Base-by-base conservation (phyloP, 2,113 vertebrate species). In the Trachemys scripta region DNA sequence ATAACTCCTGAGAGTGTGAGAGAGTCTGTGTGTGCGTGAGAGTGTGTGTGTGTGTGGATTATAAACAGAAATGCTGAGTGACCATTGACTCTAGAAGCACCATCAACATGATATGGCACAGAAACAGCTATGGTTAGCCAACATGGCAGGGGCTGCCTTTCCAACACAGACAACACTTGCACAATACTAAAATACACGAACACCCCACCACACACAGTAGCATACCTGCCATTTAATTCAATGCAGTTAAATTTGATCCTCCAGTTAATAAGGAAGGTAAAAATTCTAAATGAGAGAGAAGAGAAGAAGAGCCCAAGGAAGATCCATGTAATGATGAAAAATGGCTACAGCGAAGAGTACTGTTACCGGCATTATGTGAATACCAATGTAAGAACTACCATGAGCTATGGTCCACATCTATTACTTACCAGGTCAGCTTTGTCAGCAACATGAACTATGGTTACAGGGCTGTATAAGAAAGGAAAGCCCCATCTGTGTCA, bases 161-260 rank as follows among this genome's bases (percentile, higher is more conserved):
- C 10, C 6, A 85, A 16, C 47, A 90, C 0, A 72, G 16, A 29
- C 0, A 14, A 45, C 65, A 75, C 54, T 75, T 83, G 78, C 4
- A 19, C 72, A 16, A 20, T 1, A 95, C 35, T 12, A 83, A 2
- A 0, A 0, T 35, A 12, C 49, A 49, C 10, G 47, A 78, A 38
- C 57, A 29, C 20, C 24, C 3, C 42, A 76, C 24, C 42, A 22
- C 42, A 25, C 72, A 22, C 24, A 25, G 20, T 27, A 45, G 72
- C 12, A 22, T 76, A 78, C 42, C 45, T 47, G 38, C 24, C 75
- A 47, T 78, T 78, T 78, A 22, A 17, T 12, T 93, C 42, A 50
- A 35, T 4, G 16, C 75, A 75, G 47, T 59, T 80, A 85, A 88
- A 50, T 13, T 16, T 24, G 20, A 16, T 24, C 35, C 51, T 54